phyloP scores from a whole-genome alignment of 2,797 vertebrate species.

The Hydrophis major region DNA sequence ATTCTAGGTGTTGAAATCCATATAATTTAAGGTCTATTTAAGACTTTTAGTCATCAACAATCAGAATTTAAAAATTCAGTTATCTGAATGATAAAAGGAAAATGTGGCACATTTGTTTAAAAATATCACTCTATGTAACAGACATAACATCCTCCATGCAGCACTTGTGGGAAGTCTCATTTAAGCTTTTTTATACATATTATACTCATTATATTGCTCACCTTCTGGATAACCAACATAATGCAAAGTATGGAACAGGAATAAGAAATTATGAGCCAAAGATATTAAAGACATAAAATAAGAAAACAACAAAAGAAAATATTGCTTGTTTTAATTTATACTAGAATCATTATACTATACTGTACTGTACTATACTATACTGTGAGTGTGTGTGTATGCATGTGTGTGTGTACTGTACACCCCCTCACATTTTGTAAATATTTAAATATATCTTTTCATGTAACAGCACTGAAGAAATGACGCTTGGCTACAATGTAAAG shows the following conservation, averaged over 20 bases:
- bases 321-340: neutral
- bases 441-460: too few relatives aligned
- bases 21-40: neutral
- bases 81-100: neutral
- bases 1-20: neutral
- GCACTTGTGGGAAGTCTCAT: neutral
- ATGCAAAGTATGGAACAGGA: neutral
- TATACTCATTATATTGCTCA: neutral
- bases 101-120: neutral
- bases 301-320: neutral
- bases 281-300: neutral
- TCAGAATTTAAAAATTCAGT: neutral
- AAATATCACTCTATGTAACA: neutral
- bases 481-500: too few relatives aligned
- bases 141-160: neutral
- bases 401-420: too few relatives aligned
- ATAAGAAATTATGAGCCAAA: neutral
- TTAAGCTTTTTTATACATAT: neutral
- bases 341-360: neutral
- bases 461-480: too few relatives aligned
- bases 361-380: too few relatives aligned
- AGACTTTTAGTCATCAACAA: too few relatives aligned
- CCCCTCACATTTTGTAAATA: too few relatives aligned
- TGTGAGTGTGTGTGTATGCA: too few relatives aligned
- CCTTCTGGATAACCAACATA: neutral